A percentile compares a stretch with the other conserved stretches of the same genome.
Conservation (phyloP, 2,113 vertebrate genomes). For the Buteo buteo region DNA sequence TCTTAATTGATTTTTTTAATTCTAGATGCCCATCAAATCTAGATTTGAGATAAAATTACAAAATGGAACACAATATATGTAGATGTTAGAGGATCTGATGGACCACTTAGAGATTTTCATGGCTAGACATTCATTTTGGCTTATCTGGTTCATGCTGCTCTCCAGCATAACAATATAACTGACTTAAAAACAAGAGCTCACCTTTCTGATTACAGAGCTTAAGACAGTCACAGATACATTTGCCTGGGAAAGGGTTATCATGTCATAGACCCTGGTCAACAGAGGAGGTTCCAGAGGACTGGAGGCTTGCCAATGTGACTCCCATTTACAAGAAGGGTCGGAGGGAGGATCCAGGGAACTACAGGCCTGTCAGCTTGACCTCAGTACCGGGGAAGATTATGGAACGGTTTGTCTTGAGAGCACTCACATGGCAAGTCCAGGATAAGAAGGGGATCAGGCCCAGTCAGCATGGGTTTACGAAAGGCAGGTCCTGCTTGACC, state of each 20-base stretch:
- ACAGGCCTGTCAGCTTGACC: too few species aligned
- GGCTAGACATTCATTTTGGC: neutral
- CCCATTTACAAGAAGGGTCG: too few species aligned
- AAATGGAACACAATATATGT: neutral
- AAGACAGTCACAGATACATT: neutral
- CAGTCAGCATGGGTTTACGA: too few species aligned
- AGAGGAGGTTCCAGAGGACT: too few species aligned
- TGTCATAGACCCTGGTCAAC: neutral
- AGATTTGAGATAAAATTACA: neutral
- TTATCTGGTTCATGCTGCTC: neutral
- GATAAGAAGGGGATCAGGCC: too few species aligned
- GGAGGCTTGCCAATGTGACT: too few species aligned
- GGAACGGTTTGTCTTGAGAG: too few species aligned
- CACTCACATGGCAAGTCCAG: too few species aligned
- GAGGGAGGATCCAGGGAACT: too few species aligned
- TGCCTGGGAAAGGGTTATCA: neutral
- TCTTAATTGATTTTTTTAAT: neutral
- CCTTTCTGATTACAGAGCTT: neutral
- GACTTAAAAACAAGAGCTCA: neutral
- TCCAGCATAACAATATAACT: neutral
- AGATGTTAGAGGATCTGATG: neutral
- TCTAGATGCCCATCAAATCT: neutral
- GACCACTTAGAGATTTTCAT: neutral
- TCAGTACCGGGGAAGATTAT: too few species aligned
- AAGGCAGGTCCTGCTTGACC: too few species aligned